Percentiles rank a stretch among this genome's conserved stretches.
Conservation (phyloP, 2,113 vertebrate genomes). For the Colossoma macropomum region DNA sequence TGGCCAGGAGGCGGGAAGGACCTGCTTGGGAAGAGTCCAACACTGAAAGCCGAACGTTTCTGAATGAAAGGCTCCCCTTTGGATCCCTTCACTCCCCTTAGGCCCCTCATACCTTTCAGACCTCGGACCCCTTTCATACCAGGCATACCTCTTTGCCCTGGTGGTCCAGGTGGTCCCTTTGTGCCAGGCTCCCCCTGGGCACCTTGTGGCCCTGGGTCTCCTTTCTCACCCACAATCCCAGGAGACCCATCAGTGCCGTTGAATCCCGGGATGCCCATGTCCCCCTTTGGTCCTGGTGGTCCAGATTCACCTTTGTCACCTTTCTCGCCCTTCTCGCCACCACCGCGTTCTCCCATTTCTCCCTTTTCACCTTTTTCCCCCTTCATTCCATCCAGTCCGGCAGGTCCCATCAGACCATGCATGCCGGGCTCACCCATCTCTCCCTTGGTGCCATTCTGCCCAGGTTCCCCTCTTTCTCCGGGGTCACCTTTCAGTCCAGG, state of each 20-base stretch:
- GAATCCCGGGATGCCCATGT: conserved; percentile 71
- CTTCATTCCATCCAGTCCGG: conserved; percentile 77
- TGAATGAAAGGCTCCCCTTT: conserved; percentile 70
- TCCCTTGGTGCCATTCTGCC: conserved; percentile 86
- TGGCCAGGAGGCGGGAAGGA: conserved; percentile 88
- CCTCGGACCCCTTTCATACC: conserved; percentile 86
- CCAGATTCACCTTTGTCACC: conserved; percentile 69
- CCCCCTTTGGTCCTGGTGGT: conserved; percentile 60
- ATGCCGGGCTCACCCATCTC: conserved; percentile 76
- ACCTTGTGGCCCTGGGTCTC: conserved; percentile 77
- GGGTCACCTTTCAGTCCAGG: conserved; percentile 87
- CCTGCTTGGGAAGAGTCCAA: conserved; percentile 83
- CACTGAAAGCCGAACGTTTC: conserved; percentile 86
- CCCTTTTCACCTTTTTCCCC: conserved; percentile 87
- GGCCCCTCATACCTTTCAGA: conserved; percentile 79
- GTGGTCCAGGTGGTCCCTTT: conserved; percentile 75
- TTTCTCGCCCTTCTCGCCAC: conserved; percentile 75
- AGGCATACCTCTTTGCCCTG: conserved; percentile 80
- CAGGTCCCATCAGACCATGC: conserved; percentile 71
- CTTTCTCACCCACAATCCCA: conserved; percentile 77
- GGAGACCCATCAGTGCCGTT: conserved; percentile 73
- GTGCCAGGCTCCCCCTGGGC: conserved; percentile 84
- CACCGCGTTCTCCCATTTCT: conserved; percentile 74
- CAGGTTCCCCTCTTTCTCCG: conserved; percentile 83
- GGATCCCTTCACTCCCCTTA: conserved; percentile 83